Conservation (phyloP, 2,113 vertebrate genomes). For the Macquaria ambigua region DNA sequence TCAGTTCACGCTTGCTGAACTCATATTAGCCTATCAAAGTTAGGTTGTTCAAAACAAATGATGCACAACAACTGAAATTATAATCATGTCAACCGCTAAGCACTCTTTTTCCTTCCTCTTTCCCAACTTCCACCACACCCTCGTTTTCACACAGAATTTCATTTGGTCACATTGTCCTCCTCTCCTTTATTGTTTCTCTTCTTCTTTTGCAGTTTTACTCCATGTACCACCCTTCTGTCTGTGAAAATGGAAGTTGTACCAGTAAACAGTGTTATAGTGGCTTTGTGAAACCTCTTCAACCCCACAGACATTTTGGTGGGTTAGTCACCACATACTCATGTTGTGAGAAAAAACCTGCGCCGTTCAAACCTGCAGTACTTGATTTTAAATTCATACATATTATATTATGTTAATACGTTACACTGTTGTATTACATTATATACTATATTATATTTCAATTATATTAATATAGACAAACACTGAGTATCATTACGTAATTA, state of each 20-base stretch:
- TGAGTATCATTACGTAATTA: too few relatives aligned
- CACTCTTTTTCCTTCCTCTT: neutral
- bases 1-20: neutral
- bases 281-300: neutral
- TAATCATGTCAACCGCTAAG: neutral
- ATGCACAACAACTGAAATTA: conserved; percentile 4
- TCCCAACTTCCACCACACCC: conserved; percentile 5
- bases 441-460: too few relatives aligned
- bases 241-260: neutral
- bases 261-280: neutral
- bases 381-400: neutral
- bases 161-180: conserved; percentile 2
- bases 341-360: neutral
- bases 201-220: neutral
- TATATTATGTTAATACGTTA: too few relatives aligned
- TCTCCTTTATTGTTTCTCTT: neutral
- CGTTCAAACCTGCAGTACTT: neutral
- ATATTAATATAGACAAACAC: too few relatives aligned
- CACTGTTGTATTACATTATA: too few relatives aligned
- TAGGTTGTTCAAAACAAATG: neutral
- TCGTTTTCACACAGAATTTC: neutral
- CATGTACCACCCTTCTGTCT: too few relatives aligned
- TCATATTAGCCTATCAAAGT: neutral
- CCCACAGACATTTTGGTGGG: neutral
- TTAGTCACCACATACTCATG: neutral